Evolutionary conservation across 2,797 vertebrate species (phyloP).

Genomic region (Scarus forsteni): DNA sequence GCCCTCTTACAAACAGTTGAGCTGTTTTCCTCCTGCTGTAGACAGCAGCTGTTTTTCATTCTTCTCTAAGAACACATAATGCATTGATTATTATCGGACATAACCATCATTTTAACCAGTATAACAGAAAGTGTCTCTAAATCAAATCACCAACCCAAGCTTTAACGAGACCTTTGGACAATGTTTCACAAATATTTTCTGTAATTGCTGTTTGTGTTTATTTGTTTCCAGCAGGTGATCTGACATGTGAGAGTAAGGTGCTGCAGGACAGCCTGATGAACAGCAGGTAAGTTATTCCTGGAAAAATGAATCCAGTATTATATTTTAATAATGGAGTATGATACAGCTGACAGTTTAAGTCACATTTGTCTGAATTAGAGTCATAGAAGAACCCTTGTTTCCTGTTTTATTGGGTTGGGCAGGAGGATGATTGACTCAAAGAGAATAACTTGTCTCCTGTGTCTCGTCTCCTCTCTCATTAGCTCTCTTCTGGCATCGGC

Average conservation of each 20-base stretch:
- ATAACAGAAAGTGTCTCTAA: too few species aligned
- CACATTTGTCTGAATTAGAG: background rate
- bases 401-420: too few species aligned
- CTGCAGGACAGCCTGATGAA: constrained; percentile 94
- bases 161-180: too few species aligned
- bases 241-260: constrained; percentile 89
- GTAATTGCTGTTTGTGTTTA: background rate
- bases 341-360: background rate
- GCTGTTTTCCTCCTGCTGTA: too few species aligned
- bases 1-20: too few species aligned
- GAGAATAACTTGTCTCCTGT: background rate
- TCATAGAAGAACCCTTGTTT: background rate
- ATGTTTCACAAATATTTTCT: too few species aligned
- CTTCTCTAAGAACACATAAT: too few species aligned
- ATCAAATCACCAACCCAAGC: too few species aligned
- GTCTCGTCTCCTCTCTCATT: constrained; percentile 42
- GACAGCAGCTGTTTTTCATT: too few species aligned
- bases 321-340: constrained; percentile 10
- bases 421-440: background rate
- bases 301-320: background rate
- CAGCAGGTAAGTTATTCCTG: constrained; percentile 84
- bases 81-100: too few species aligned
- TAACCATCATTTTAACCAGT: too few species aligned
- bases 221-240: constrained; percentile 84
- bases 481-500: constrained; percentile 91